These are phyloP conservation scores for Pocillopora meandrina DNA, from an alignment of 92 coral and sea anemone species.

Conservation along the genomic window DNA sequence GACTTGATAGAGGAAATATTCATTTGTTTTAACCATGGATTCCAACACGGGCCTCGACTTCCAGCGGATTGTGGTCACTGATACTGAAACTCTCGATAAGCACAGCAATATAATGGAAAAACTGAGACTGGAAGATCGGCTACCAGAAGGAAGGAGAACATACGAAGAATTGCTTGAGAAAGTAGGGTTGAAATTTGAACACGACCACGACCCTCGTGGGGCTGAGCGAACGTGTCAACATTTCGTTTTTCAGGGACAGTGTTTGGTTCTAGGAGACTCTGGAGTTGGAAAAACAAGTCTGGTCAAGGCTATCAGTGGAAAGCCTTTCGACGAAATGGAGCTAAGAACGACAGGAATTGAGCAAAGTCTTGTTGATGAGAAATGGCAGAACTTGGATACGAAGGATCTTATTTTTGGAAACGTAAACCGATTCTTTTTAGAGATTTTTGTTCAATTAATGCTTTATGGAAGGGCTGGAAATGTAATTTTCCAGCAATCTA, in stretches of 20 bases:
- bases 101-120: neutral
- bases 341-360: conserved; percentile 44
- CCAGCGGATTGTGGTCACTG: conserved; percentile 1
- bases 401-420: conserved; percentile 37
- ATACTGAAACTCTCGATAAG: neutral
- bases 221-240: conserved; percentile 10
- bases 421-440: conserved; percentile 20
- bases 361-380: conserved; percentile 31
- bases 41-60: neutral
- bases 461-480: neutral
- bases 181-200: conserved; percentile 5
- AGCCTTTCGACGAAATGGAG: conserved; percentile 41
- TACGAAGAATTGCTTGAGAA: conserved; percentile 34
- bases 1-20: neutral
- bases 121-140: neutral
- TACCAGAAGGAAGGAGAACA: conserved; percentile 30
- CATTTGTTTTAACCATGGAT: neutral
- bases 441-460: neutral
- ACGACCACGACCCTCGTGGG: neutral
- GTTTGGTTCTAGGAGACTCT: conserved; percentile 58
- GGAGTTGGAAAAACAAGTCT: conserved; percentile 59
- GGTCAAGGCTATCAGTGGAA: conserved; percentile 49
- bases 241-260: conserved; percentile 52
- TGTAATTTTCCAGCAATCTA: neutral
- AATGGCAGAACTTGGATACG: conserved; percentile 33